These are phyloP conservation scores for Magallana angulata DNA, from an alignment of 1,140 invertebrate species.

Conservation along the genomic window DNA sequence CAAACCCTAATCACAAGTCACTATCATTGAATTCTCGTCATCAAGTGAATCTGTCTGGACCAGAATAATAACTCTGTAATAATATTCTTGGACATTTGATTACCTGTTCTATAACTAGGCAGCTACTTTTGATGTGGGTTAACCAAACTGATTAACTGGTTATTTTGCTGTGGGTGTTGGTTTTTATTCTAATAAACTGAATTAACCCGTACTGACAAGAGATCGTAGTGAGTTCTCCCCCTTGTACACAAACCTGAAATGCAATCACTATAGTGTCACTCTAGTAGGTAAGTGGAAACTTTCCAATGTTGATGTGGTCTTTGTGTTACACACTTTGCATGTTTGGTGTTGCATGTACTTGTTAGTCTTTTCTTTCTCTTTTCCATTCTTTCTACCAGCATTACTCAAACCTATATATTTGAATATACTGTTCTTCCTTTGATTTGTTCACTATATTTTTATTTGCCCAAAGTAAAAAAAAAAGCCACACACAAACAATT, in stretches of 20 bases:
- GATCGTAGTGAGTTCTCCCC: constrained; percentile 1
- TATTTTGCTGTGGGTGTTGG: constrained; percentile 25
- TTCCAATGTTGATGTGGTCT: constrained; percentile 5
- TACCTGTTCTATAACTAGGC: not conserved
- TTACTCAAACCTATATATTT: too few species aligned
- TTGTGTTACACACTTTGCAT: constrained; percentile 19
- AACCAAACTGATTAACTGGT: not conserved
- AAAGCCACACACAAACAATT: too few species aligned
- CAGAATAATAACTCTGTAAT: not conserved
- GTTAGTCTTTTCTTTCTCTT: not conserved
- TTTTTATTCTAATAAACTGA: not conserved
- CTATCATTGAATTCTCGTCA: not conserved
- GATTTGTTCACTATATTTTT: too few species aligned
- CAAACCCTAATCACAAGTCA: too few species aligned
- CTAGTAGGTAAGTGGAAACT: not conserved
- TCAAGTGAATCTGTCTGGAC: constrained; percentile 20
- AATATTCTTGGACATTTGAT: constrained; percentile 6
- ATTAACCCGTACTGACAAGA: constrained; percentile 15
- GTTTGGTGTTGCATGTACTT: constrained; percentile 17
- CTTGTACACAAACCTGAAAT: constrained; percentile 10
- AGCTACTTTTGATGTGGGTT: constrained; percentile 20
- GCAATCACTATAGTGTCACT: not conserved
- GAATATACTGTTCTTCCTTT: too few species aligned
- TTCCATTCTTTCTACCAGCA: too few species aligned
- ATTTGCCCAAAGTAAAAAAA: too few species aligned